phyloP scores from a whole-genome alignment of 1,140 invertebrate genomes.

The Helicorthomorpha holstii region DNA sequence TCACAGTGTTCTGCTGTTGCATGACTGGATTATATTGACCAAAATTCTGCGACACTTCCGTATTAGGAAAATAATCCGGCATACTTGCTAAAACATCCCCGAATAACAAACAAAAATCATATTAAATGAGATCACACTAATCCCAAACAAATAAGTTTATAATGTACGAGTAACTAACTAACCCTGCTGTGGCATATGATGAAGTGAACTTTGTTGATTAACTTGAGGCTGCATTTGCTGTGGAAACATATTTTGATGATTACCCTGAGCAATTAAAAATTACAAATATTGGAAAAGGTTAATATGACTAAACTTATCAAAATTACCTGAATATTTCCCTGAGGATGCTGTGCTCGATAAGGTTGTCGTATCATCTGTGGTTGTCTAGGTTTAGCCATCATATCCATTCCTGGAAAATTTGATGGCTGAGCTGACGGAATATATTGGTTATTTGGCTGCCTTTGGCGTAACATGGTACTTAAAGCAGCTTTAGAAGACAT shows the following conservation, averaged over 20 bases:
- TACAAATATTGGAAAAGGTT: not conserved
- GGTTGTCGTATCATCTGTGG: constrained; percentile 27
- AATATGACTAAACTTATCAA: not conserved
- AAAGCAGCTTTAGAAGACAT: constrained; percentile 68
- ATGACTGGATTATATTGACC: constrained; percentile 13
- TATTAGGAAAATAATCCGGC: not conserved
- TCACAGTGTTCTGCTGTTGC: constrained; percentile 11
- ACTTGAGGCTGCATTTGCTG: constrained; percentile 19
- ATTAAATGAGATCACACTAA: not conserved
- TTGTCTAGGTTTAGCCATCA: constrained; percentile 24
- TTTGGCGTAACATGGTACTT: constrained; percentile 61
- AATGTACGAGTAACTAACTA: constrained; percentile 6
- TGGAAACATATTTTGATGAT: constrained; percentile 25
- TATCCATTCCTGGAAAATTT: constrained; percentile 32
- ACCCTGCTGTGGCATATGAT: constrained; percentile 34
- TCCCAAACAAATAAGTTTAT: not conserved
- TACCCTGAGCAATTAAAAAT: constrained; percentile 11
- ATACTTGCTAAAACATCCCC: constrained; percentile 18
- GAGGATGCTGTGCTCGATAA: constrained; percentile 26
- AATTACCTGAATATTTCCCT: constrained; percentile 8
- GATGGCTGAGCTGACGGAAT: constrained; percentile 21
- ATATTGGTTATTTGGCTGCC: constrained; percentile 22
- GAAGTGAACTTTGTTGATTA: constrained; percentile 21
- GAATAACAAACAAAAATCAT: constrained; percentile 2
- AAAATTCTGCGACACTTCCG: constrained; percentile 3